Percentiles rank a stretch among this genome's conserved stretches.
These are phyloP conservation scores for Doryteuthis pealeii DNA, from an alignment of 1,140 invertebrate species.

Conservation along the genomic window DNA sequence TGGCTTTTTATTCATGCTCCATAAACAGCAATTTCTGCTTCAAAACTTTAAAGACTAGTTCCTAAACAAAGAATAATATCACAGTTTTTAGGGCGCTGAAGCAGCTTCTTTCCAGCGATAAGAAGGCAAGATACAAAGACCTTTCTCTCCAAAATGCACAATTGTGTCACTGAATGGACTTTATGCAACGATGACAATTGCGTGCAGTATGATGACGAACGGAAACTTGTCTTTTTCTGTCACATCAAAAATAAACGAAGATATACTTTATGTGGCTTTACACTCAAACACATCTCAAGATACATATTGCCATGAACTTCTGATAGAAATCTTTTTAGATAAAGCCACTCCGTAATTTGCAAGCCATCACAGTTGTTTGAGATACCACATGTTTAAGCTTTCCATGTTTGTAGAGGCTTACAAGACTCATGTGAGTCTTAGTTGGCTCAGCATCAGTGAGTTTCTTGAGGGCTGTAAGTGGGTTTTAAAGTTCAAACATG, in stretches of 20 bases:
- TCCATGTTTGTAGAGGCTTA: slow-evolving; percentile 63
- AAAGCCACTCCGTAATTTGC: slow-evolving; percentile 85
- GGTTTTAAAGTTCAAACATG: no score
- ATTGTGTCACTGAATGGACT: slow-evolving; percentile 76
- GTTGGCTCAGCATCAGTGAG: slow-evolving; percentile 86
- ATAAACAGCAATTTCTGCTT: slow-evolving; percentile 90
- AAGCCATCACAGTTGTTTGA: slow-evolving; percentile 95
- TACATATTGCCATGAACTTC: slow-evolving; percentile 99
- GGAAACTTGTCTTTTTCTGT: slow-evolving; percentile 87
- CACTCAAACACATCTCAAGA: slow-evolving; percentile 83
- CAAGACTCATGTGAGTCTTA: slow-evolving; percentile 89
- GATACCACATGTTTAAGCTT: slow-evolving; percentile 72
- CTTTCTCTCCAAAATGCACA: slow-evolving; percentile 92
- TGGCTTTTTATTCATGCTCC: slow-evolving; percentile 86
- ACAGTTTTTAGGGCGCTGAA: slow-evolving; percentile 76
- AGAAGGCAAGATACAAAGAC: slow-evolving; percentile 71
- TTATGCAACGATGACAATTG: slow-evolving; percentile 77
- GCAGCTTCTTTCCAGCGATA: slow-evolving; percentile 85
- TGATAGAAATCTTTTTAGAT: slow-evolving; percentile 77
- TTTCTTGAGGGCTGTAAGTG: slow-evolving; percentile 73
- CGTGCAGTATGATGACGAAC: slow-evolving; percentile 85
- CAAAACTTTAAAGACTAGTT: slow-evolving; percentile 93
- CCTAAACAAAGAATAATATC: slow-evolving; percentile 94
- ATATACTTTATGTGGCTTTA: slow-evolving; percentile 79
- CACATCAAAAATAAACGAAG: slow-evolving; percentile 89